phyloP scores from a whole-genome alignment of 2,113 vertebrate genomes.

The Chionodraco myersi region DNA sequence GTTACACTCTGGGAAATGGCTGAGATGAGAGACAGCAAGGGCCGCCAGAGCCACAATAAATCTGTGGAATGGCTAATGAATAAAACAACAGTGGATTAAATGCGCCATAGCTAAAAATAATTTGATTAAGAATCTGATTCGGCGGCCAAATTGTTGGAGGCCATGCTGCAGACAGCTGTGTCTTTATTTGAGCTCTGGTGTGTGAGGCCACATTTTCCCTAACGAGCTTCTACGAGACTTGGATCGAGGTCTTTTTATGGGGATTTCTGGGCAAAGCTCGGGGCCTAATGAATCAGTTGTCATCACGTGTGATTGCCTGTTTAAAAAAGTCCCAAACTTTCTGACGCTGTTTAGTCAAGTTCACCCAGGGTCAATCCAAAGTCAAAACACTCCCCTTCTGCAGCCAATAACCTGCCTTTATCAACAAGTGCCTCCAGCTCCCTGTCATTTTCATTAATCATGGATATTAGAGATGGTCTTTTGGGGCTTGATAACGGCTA shows the following conservation, averaged over 20 bases:
- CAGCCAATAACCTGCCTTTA: conserved; percentile 20
- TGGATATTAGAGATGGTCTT: background rate
- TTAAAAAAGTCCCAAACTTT: conserved; percentile 60
- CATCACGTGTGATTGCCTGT: conserved; percentile 69
- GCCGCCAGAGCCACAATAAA: conserved; percentile 73
- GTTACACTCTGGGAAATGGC: conserved; percentile 68
- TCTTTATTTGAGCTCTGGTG: conserved; percentile 65
- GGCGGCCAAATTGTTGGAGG: conserved; percentile 53
- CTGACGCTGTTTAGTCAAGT: conserved; percentile 40
- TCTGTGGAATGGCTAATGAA: conserved; percentile 73
- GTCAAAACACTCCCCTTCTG: conserved; percentile 14
- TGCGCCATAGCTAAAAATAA: conserved; percentile 77
- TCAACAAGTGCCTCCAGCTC: conserved; percentile 32
- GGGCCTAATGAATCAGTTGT: conserved; percentile 72
- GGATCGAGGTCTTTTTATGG: conserved; percentile 59
- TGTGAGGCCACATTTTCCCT: conserved; percentile 63
- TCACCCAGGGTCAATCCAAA: conserved; percentile 52
- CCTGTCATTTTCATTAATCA: conserved; percentile 19
- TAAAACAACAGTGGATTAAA: conserved; percentile 78
- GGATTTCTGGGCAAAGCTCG: conserved; percentile 60
- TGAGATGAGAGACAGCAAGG: conserved; percentile 68
- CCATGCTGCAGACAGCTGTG: conserved; percentile 64
- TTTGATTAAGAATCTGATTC: conserved; percentile 70
- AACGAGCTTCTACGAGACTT: conserved; percentile 56
- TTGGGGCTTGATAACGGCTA: background rate